Percentiles rank a stretch among this genome's conserved stretches.
These are phyloP conservation scores for Serilophus lunatus DNA, from an alignment of 2,113 vertebrate species.

Conservation along the genomic window DNA sequence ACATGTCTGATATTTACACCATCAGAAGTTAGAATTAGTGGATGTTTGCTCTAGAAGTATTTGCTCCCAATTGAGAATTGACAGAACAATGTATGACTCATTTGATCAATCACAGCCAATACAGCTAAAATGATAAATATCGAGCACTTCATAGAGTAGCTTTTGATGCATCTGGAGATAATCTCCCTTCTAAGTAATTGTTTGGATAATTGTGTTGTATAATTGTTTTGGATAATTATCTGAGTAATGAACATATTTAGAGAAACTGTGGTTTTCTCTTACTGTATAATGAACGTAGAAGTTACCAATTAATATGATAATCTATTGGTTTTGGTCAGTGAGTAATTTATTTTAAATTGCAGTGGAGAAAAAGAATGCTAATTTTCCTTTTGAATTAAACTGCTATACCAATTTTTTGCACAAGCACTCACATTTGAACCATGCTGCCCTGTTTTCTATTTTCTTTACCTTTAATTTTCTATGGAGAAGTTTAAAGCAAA, in stretches of 20 bases:
- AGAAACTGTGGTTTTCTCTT: conserved; percentile 23
- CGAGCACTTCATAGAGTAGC: conserved; percentile 2
- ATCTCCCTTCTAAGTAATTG: conserved; percentile 3
- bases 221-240: conserved; percentile 38
- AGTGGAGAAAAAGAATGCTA: not conserved
- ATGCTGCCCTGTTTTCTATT: not conserved
- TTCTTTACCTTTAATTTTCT: conserved; percentile 22
- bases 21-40: not conserved
- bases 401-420: not conserved
- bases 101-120: conserved; percentile 21
- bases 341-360: conserved; percentile 22
- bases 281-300: conserved; percentile 11
- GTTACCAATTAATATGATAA: conserved; percentile 38
- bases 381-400: not conserved
- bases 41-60: not conserved
- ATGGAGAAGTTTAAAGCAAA: not conserved
- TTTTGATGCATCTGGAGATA: conserved; percentile 26
- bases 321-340: conserved; percentile 50
- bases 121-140: conserved; percentile 4
- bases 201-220: conserved; percentile 24
- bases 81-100: not conserved
- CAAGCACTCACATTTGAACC: not conserved
- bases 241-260: conserved; percentile 33
- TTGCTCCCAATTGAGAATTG: not conserved
- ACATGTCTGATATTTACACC: not conserved